Evolutionary conservation across 2,797 vertebrate genomes (phyloP), one percentile per base, ranked within the genome.

Genomic region (Sebastes melanostomus): DNA sequence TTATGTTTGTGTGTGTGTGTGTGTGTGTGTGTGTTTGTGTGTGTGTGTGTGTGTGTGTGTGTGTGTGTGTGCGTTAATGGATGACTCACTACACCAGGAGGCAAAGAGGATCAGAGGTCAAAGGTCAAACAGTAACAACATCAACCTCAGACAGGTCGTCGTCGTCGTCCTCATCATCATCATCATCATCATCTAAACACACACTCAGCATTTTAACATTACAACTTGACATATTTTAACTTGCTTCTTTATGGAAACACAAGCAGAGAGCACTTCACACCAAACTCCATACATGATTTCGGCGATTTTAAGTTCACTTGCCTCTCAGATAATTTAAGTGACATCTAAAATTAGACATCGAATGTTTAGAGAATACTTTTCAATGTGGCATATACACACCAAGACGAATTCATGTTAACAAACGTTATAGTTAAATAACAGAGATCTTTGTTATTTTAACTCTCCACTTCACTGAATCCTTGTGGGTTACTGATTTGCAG

Each of bases 51-150:
- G 32, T 0, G 46, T 54, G 50, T 70, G 22, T 65, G 1, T 32
- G 32, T 34, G 3, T 32, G 30, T 32, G 32, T 34, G 9, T 2
- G 32, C 2, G 36, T 13, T 38, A 38, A 38, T 38, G 36, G 36
- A 38, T 79, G 81, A 83, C 42, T 85, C 83, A 78, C 80, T 59
- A 34, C 30, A 72, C 14, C 16, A 60, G 38, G 8, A 80, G 66
- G 66, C 60, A 78, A 55, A 81, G 68, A 83, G 81, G 72, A 60
- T 68, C 79, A 78, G 70, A 82, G 84, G 56, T 80, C 70, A 77
- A 14, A 77, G 42, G 34, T 36, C 34, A 36, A 36, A 36, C 10
- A 52, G 12, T 50, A 52, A 55, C 20, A 58, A 0, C 6, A 50
- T 69, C 70, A 72, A 75, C 10, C 18, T 25, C 22, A 38, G 18